phyloP scores from a whole-genome alignment of 2,113 vertebrate species.

The Psittacara wagleri region DNA sequence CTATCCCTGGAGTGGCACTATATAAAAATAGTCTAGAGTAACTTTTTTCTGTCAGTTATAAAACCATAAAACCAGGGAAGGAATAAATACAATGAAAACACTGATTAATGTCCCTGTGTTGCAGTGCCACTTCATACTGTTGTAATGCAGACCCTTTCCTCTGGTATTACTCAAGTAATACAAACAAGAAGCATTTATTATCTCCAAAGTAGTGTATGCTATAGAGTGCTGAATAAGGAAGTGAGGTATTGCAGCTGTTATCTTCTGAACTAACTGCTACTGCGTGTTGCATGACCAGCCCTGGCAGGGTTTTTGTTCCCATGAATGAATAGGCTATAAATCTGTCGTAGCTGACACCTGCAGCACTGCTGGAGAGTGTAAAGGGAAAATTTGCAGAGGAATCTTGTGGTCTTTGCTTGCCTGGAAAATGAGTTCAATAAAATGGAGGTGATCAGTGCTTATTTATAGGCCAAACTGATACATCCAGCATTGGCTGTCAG shows the following conservation, averaged over 20 bases:
- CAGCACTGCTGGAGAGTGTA: conserved; percentile 73
- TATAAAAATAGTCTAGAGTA: not conserved
- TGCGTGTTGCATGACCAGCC: conserved; percentile 76
- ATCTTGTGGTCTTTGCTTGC: conserved; percentile 78
- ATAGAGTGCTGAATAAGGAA: conserved; percentile 70
- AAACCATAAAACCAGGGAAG: conserved; percentile 12
- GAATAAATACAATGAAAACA: conserved; percentile 37
- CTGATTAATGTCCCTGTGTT: conserved; percentile 51
- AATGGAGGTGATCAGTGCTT: conserved; percentile 81
- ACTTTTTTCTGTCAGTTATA: not conserved
- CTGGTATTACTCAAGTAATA: conserved; percentile 71
- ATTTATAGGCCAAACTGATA: conserved; percentile 79
- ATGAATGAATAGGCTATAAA: conserved; percentile 84
- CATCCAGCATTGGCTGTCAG: conserved; percentile 73
- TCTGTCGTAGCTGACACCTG: conserved; percentile 76
- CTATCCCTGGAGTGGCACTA: not conserved
- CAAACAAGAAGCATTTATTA: conserved; percentile 78
- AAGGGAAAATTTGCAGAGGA: conserved; percentile 78
- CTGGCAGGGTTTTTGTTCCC: conserved; percentile 82
- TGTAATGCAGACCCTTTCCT: conserved; percentile 52
- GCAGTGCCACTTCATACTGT: conserved; percentile 30
- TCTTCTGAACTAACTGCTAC: conserved; percentile 80
- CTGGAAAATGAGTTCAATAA: conserved; percentile 82
- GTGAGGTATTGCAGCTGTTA: conserved; percentile 81
- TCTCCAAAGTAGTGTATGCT: conserved; percentile 69